Base-by-base conservation (phyloP, 2,113 vertebrate species). In the Phasianus colchicus region DNA sequence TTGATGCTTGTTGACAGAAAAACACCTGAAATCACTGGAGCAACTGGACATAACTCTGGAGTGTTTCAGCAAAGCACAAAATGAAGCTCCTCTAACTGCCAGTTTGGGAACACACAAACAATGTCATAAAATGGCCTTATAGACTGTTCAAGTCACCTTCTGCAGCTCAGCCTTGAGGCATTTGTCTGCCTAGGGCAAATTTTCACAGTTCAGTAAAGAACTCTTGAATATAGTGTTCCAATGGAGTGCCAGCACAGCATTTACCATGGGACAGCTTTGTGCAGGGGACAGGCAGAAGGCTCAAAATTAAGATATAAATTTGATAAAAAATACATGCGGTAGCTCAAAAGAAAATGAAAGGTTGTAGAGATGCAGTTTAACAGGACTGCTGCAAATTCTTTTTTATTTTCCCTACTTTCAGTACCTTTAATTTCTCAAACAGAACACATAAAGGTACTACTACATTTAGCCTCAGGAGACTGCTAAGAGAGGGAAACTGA, bases 321-420 rank as follows among this genome's bases (percentile, higher is more conserved):
- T 80, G 60, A 72, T 93, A 18, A 96, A 97, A 96, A 93, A 88
- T 69, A 40, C 27, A 91, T 63, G 30, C 20, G 55, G 30, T 7
- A 84, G 1, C 29, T 74, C 50, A 78, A 85, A 88, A 80, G 11
- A 34, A 73, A 91, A 54, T 20, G 6, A 82, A 88, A 9, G 2
- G 22, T 79, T 19, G 90, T 63, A 77, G 13, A 10, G 73, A 86
- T 18, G 27, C 24, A 64, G 75, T n/a, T 82, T 89, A 57, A 86
- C 38, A 72, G 82, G 80, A 70, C 14, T n/a, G 24, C 11, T 93
- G 29, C 48, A 82, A 88, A 82, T 54, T 50, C 5, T 38, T 71
- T 82, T 90, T 88, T 43, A 63, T 89, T 30, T 86, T 72, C 7
- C 10, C 2, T 72, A 8, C 25, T 88, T 88, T 84, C 73, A 91